Conservation (phyloP, 2,888 invertebrate genomes). For the Microctonus brassicae region DNA sequence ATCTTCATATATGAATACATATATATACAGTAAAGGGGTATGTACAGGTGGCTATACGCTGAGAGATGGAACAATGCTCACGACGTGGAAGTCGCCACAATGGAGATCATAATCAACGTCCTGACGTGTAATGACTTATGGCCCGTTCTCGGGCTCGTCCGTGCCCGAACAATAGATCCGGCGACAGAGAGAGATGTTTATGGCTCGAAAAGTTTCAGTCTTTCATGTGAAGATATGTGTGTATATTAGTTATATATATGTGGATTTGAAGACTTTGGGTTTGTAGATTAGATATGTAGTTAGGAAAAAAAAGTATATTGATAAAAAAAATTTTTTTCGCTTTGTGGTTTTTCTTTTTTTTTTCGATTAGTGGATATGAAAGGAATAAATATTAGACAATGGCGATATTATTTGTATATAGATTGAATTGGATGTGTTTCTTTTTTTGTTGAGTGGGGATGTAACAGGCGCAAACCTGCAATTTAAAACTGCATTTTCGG, state of each 20-base stretch:
- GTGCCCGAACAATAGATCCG: slow-evolving; percentile 60
- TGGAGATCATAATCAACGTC: slow-evolving; percentile 65
- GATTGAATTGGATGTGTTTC: slow-evolving; percentile 49
- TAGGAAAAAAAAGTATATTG: too few species aligned
- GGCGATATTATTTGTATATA: slow-evolving; percentile 56
- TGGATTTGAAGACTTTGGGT: too few species aligned
- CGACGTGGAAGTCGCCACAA: slow-evolving; percentile 59
- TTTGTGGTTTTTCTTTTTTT: too few species aligned
- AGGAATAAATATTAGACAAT: too few species aligned
- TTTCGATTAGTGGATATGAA: too few species aligned
- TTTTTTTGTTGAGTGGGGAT: slow-evolving; percentile 45
- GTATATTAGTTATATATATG: too few species aligned
- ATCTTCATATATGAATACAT: too few species aligned
- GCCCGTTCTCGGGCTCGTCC: slow-evolving; percentile 46
- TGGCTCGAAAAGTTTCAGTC: slow-evolving; percentile 49
- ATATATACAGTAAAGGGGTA: not conserved
- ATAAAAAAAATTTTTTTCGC: too few species aligned
- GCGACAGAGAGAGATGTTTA: slow-evolving; percentile 55
- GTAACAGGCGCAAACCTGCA: slow-evolving; percentile 56
- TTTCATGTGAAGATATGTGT: too few species aligned
- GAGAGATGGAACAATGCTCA: slow-evolving; percentile 59
- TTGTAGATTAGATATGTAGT: too few species aligned
- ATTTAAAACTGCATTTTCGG: slow-evolving; percentile 66
- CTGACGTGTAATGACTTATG: slow-evolving; percentile 66
- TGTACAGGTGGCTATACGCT: slow-evolving; percentile 55